Base-by-base conservation (phyloP, 2,888 invertebrate genomes). In the Hydroisotoma schaefferi region DNA sequence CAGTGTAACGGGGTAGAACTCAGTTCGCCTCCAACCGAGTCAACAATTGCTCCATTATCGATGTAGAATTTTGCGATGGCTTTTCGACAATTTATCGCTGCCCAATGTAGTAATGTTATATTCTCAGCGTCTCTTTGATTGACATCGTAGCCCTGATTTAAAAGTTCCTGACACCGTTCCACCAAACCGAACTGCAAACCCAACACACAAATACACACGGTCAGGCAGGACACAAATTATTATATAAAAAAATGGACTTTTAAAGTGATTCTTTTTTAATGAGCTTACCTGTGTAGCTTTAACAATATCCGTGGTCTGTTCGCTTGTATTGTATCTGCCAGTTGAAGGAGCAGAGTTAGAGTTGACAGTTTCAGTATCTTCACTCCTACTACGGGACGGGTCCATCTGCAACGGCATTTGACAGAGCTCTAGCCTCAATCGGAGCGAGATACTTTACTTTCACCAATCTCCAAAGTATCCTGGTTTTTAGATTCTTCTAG, bases 101-200 rank as follows among this genome's bases (percentile, higher is more conserved):
- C 98, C 99, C 99, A 99, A 77, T 99, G 99, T n/a, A 99, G 80
- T 53, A 99, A 80, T 2, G 95, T 94, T 57, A 99, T 97, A 51
- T 94, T 94, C 78, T 99, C 98, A 69, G 84, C 83, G 78, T 99
- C 98, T 47, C 93, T 87, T 75, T 90, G 87, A 78, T 97, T 97
- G 15, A 97, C 93, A 80, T 95, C 90, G 80, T 88, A 89, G 1
- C 97, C 97, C 38, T 86, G 86, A 74, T 97, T 94, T 3, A 98
- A 83, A 28, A 98, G 81, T 77, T 95, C 90, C 70, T 75, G 72
- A 58, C 80, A 78, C 52, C 80, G 72, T 29, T 77, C 85, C 75
- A 90, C 83, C 5, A 92, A 89, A 1, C 98, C 98, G 79, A 94
- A 97, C 84, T 85, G 72, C 55, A 77, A 74, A 64, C n/a, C n/a